Evolutionary conservation across 2,888 invertebrate species (phyloP).

Genomic region (Mechanitis mazaeus): DNA sequence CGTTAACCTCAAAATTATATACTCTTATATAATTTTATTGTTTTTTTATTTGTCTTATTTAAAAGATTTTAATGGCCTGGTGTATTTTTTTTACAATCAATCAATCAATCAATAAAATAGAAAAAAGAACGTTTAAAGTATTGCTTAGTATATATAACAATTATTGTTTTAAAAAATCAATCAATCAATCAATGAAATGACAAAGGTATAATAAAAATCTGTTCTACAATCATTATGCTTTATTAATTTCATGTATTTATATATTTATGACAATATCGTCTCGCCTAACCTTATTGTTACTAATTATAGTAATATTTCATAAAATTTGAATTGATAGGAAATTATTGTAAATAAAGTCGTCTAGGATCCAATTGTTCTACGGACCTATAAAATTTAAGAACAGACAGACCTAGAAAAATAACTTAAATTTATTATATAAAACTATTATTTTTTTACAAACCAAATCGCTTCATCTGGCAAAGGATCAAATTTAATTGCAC

Average conservation of each 20-base stretch:
- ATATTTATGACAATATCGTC: constrained; percentile 79
- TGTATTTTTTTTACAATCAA: too few species aligned
- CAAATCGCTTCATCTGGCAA: constrained; percentile 62
- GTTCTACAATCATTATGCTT: constrained; percentile 76
- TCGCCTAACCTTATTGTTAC: constrained; percentile 77
- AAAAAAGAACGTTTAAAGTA: too few species aligned
- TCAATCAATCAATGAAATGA: neutral
- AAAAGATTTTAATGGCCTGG: too few species aligned
- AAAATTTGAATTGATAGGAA: constrained; percentile 76
- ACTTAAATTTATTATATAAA: constrained; percentile 58
- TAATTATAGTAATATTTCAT: constrained; percentile 75
- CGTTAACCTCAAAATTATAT: constrained; percentile 50
- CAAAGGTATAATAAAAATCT: constrained; percentile 55
- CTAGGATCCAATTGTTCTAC: constrained; percentile 57
- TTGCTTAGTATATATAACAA: too few species aligned
- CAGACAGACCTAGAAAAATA: constrained; percentile 47
- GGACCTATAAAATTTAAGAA: constrained; percentile 51
- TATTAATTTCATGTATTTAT: constrained; percentile 79
- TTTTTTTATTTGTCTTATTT: neutral
- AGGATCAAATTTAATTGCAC: constrained; percentile 42
- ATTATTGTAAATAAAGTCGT: constrained; percentile 71
- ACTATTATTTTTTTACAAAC: constrained; percentile 52
- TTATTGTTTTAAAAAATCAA: too few species aligned
- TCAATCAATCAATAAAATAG: too few species aligned
- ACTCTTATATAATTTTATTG: neutral